Evolutionary conservation across 2,113 vertebrate species (phyloP), one percentile per base, ranked within the genome.

Genomic region (Crypturellus undulatus): DNA sequence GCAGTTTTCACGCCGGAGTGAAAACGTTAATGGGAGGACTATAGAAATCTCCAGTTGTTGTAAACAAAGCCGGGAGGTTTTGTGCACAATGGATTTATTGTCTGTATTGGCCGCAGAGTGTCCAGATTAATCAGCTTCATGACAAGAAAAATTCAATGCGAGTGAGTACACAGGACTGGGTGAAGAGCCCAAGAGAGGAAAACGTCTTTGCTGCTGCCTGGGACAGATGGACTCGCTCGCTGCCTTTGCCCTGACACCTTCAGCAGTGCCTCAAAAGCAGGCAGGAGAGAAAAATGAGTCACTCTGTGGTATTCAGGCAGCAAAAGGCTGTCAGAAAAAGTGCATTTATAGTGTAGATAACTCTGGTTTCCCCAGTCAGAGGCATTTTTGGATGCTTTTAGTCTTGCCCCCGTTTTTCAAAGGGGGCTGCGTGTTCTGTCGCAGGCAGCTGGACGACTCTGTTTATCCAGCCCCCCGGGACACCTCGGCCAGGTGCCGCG

Each of bases 61-160:
- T 94, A 97, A 96, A 96, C 94, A 96, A 87, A 96, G 79, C 90
- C 76, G 89, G 80, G 90, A 60, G 21, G 19, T 94, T 96, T 94
- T 63, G 68, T 87, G 95, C 84, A 95, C 94, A 97, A 85, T 90
- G 95, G 88, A 90, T 97, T 95, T 96, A 89, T 97, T 98, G 96
- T 97, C 96, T 4, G 4, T 54, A 5, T 47, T 82, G 72, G 92
- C 87, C 93, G 96, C 95, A 85, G 63, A 83, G 95, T 95, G 91
- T 97, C 94, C 89, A 70, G 82, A 96, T 92, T 92, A 96, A 96
- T 98, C 94, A 95, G 89, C 90, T 92, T 94, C 92, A 90, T 92
- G 93, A 88, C 62, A 77, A 96, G 92, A 92, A 77, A 94, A 94
- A 76, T 83, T 77, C 58, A 92, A 6, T 71, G 92, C 83, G 82